Conservation (phyloP, 1,140 invertebrate species). For the Amphibalanus amphitrite region DNA sequence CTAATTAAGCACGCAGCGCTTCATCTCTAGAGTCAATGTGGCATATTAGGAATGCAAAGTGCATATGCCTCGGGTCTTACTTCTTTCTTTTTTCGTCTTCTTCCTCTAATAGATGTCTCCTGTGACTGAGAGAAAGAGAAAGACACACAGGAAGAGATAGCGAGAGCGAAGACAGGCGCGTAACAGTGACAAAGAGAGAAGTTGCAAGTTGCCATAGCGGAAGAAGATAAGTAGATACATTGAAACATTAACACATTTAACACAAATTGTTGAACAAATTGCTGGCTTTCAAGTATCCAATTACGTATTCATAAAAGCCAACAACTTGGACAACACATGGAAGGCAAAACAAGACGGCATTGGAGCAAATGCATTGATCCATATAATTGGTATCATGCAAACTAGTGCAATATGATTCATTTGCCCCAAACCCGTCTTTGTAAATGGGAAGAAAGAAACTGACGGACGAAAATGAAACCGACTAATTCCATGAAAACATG, state of each 20-base stretch:
- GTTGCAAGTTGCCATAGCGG: neutral
- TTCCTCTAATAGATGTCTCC: neutral
- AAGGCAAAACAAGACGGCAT: neutral
- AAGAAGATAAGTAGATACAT: neutral
- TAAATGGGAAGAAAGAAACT: too few relatives aligned
- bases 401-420: too few relatives aligned
- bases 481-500: too few relatives aligned
- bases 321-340: neutral
- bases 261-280: too few relatives aligned
- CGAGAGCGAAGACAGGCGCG: neutral
- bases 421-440: too few relatives aligned
- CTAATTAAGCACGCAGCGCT: neutral
- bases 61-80: neutral
- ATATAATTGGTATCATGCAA: too few relatives aligned
- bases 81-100: neutral
- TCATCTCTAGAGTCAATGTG: neutral
- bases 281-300: neutral
- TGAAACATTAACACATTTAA: too few relatives aligned
- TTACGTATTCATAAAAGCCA: neutral
- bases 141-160: neutral
- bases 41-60: neutral
- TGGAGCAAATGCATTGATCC: too few relatives aligned
- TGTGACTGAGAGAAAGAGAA: conserved; percentile 3
- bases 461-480: too few relatives aligned
- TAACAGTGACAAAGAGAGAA: neutral